A percentile compares a stretch with the other conserved stretches of the same genome.
phyloP scores from a whole-genome alignment of 64 coral and sea anemone genomes.

The Actinia equina region DNA sequence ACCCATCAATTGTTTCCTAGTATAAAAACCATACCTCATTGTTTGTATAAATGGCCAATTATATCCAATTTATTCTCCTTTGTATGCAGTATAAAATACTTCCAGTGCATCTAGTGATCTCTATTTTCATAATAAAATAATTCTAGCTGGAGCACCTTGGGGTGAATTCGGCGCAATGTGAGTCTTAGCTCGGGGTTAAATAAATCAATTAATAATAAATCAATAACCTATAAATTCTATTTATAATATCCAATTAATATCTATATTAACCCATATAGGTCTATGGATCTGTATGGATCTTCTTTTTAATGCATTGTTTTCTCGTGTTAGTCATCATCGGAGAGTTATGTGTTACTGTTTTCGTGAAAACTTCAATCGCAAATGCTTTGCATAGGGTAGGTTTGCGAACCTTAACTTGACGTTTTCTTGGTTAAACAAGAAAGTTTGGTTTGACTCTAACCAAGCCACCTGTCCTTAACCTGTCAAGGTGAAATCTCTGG shows the following conservation, averaged over 20 bases:
- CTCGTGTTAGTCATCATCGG: too few species aligned
- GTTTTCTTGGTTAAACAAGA: not conserved
- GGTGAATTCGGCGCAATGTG: not conserved
- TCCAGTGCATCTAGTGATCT: too few species aligned
- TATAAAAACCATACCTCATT: not conserved
- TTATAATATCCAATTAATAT: not conserved
- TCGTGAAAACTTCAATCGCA: too few species aligned
- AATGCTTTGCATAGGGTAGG: not conserved
- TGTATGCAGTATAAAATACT: too few species aligned
- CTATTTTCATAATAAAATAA: too few species aligned
- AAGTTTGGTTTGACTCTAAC: not conserved
- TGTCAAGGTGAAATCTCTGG: not conserved
- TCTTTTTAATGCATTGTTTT: too few species aligned
- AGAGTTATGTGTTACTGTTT: too few species aligned
- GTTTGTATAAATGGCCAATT: not conserved
- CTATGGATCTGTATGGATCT: too few species aligned
- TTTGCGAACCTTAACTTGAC: not conserved
- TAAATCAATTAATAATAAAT: not conserved
- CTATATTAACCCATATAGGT: not conserved
- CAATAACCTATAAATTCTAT: not conserved
- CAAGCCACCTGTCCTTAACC: not conserved
- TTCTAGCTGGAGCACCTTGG: too few species aligned
- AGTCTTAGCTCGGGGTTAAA: not conserved
- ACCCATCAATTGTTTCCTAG: too few species aligned
- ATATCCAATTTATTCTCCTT: too few species aligned